phyloP scores from a whole-genome alignment of 2,797 vertebrate genomes.

The Sciurus vulgaris region DNA sequence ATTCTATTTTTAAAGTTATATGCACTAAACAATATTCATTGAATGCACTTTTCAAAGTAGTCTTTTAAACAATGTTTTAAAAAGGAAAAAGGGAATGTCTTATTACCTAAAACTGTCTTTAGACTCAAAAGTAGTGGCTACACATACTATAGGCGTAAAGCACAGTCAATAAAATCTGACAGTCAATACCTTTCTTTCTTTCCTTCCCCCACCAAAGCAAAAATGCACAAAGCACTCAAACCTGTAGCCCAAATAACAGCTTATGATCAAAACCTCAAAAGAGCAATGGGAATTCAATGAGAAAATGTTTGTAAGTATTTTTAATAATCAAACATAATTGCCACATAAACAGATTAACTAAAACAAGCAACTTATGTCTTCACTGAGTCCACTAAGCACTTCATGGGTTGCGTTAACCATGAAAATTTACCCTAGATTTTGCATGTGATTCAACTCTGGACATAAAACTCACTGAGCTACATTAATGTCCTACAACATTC shows the following conservation, averaged over 20 bases:
- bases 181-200: slow-evolving; percentile 54
- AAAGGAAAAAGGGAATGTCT: background rate
- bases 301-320: slow-evolving; percentile 60
- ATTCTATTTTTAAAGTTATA: slow-evolving; percentile 59
- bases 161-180: slow-evolving; percentile 35
- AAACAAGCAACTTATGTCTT: slow-evolving; percentile 49
- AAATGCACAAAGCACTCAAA: slow-evolving; percentile 25
- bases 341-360: slow-evolving; percentile 27
- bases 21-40: background rate
- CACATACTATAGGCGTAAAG: background rate
- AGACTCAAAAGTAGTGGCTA: background rate
- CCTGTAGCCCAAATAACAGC: slow-evolving; percentile 3
- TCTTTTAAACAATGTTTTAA: slow-evolving; percentile 32
- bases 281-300: slow-evolving; percentile 32
- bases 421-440: slow-evolving; percentile 71
- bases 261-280: slow-evolving; percentile 65
- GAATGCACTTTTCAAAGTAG: slow-evolving; percentile 65
- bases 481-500: slow-evolving; percentile 73
- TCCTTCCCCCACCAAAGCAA: slow-evolving; percentile 40
- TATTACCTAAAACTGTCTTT: slow-evolving; percentile 6
- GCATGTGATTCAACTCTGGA: slow-evolving; percentile 69
- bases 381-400: slow-evolving; percentile 50
- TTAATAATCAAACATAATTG: slow-evolving; percentile 64
- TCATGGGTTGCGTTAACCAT: slow-evolving; percentile 65
- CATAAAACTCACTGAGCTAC: slow-evolving; percentile 68